Conservation (phyloP, 1,140 invertebrate genomes). For the Neodiprion pinetum region DNA sequence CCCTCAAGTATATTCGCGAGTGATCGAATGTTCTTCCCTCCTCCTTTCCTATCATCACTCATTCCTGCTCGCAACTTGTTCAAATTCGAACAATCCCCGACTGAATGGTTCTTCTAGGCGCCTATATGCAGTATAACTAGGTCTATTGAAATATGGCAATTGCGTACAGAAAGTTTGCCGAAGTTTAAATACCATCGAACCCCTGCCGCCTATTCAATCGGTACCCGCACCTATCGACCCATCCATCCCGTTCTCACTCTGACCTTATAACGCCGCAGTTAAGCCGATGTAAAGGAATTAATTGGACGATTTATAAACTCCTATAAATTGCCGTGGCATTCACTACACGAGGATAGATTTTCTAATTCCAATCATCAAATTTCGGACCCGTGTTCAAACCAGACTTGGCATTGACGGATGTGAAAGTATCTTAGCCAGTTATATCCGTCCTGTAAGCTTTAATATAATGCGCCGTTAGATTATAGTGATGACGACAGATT, state of each 20-base stretch:
- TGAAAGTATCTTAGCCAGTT: too few relatives aligned
- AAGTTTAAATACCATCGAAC: neutral
- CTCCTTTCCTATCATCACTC: too few relatives aligned
- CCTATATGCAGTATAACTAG: neutral
- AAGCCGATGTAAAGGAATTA: neutral
- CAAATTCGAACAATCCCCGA: slow-evolving; percentile 26
- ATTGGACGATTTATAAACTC: neutral
- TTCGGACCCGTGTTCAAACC: too few relatives aligned
- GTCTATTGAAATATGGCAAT: neutral
- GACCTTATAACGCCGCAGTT: neutral
- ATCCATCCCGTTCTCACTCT: neutral
- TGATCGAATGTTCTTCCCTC: too few relatives aligned
- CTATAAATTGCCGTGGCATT: neutral
- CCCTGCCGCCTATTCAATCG: neutral
- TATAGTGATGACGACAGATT: too few relatives aligned
- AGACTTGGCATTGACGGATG: too few relatives aligned
- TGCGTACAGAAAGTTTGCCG: neutral
- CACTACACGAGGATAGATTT: too few relatives aligned
- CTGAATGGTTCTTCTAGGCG: too few relatives aligned
- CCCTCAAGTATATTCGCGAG: too few relatives aligned
- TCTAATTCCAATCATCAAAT: too few relatives aligned
- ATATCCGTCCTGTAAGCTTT: too few relatives aligned
- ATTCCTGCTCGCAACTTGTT: slow-evolving; percentile 6
- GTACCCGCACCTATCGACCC: neutral
- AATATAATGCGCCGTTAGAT: too few relatives aligned